Conservation (phyloP, 2,113 vertebrate genomes). For the Antennarius striatus region DNA sequence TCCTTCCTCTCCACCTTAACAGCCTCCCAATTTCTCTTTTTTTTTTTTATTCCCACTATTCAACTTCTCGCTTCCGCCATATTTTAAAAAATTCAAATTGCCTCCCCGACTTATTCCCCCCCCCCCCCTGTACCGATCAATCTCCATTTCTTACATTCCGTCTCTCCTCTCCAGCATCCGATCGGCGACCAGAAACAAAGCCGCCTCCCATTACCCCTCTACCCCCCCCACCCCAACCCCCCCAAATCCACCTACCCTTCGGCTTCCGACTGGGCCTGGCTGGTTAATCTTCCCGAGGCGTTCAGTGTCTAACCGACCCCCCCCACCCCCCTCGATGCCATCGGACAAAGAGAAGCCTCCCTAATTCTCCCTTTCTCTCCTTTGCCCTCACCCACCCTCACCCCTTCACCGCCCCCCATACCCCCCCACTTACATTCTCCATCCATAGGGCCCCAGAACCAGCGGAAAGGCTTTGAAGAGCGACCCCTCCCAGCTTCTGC, state of each 20-base stretch:
- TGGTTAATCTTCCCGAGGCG: conserved; percentile 76
- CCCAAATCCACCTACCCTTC: conserved; percentile 64
- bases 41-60: conserved; percentile 52
- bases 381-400: conserved; percentile 52
- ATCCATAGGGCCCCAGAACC: conserved; percentile 69
- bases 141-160: conserved; percentile 71
- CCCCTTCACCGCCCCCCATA: conserved; percentile 38
- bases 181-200: conserved; percentile 71
- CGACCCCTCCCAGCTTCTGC: conserved; percentile 60
- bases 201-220: conserved; percentile 54
- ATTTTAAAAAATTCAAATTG: conserved; percentile 56
- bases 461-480: conserved; percentile 77
- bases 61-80: conserved; percentile 58
- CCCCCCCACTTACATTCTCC: conserved; percentile 67
- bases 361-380: conserved; percentile 76
- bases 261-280: conserved; percentile 74
- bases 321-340: conserved; percentile 57
- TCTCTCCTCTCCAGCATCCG: conserved; percentile 69
- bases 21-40: conserved; percentile 30
- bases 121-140: conserved; percentile 67
- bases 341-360: conserved; percentile 75
- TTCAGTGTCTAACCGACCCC: conserved; percentile 71
- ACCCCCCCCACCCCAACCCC: conserved; percentile 31
- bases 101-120: conserved; percentile 26
- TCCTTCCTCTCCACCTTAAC: conserved; percentile 55